Percentiles rank a stretch among this genome's conserved stretches.
phyloP scores from a whole-genome alignment of 2,888 invertebrate genomes.

The Pseudococcus jackbeardsleyi region DNA sequence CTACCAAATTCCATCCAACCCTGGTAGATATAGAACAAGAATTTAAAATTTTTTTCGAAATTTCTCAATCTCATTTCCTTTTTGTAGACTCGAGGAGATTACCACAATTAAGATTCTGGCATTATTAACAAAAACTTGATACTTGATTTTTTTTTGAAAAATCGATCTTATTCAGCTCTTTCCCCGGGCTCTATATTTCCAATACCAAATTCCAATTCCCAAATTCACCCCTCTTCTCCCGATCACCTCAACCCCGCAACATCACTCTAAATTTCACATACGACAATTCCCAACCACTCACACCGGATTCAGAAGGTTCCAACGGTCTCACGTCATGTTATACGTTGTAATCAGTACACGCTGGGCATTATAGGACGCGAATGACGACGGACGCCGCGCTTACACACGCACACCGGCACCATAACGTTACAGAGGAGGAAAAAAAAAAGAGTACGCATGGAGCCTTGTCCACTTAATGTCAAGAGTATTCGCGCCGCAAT shows the following conservation, averaged over 20 bases:
- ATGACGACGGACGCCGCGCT: background rate
- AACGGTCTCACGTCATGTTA: conserved; percentile 45
- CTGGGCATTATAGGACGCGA: background rate
- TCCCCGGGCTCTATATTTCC: background rate
- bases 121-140: no score
- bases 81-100: no score
- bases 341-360: conserved; percentile 38
- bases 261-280: background rate
- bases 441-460: conserved; percentile 27
- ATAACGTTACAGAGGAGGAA: background rate
- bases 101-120: no score
- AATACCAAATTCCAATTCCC: no score
- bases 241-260: no score
- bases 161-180: background rate
- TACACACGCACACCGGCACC: conserved; percentile 23
- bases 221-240: no score
- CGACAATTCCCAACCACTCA: background rate
- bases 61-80: no score
- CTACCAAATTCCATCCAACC: no score
- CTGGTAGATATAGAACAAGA: no score
- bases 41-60: no score
- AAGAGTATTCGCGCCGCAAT: conserved; percentile 53
- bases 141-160: no score
- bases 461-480: conserved; percentile 55
- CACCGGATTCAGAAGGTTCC: conserved; percentile 41